Base-by-base conservation (phyloP, 1,140 invertebrate genomes). In the Cotesia typhae region DNA sequence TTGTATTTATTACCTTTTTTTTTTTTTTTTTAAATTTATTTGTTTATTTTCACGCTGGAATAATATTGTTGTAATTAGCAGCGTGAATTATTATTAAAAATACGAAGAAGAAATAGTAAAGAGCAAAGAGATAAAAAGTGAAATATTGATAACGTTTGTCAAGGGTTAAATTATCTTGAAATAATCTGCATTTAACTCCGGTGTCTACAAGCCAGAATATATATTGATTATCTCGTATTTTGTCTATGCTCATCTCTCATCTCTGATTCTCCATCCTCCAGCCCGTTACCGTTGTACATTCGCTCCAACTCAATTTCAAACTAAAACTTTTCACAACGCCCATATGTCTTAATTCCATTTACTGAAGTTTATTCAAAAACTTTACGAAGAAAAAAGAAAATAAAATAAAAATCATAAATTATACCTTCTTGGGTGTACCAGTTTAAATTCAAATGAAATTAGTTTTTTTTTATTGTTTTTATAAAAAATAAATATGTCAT, bases 341-440 rank as follows among this genome's bases (percentile, higher is more conserved):
- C 52, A 35, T 51, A 47, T 35, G 65, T 35, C 47, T 35, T 47
- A 17, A 51, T 7, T 53, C 65, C 65, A 68, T 37, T 55, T 41
- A 41, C 63, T 7, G 12, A 37, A 37, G 35, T 65, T 47, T 17
- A 37, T n/a, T 41, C 36, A 17, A 55, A 17, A n/a, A n/a, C 1
- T 28, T 28, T 28, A 28, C 3, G 1, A 3, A n/a, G 2, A 14
- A 17, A 55, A 17, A 14, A 6, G 4, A 55, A 55, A 55, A 55
- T 3, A 55, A 55, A 55, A 14, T 55, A 17, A 55, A 55, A 14
- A n/a, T n/a, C n/a, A 55, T 12, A 17, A 55, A 55, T 55, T 55
- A 55, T 55, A 14, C 5, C 51, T 38, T 65, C 7, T 14, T 47
- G 47, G 47, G 51, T 65, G 17, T 38, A 5, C 38, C 63, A 12